These are phyloP conservation scores for Drosophila affinis DNA, from an alignment of 2,888 invertebrate species.

Conservation along the genomic window DNA sequence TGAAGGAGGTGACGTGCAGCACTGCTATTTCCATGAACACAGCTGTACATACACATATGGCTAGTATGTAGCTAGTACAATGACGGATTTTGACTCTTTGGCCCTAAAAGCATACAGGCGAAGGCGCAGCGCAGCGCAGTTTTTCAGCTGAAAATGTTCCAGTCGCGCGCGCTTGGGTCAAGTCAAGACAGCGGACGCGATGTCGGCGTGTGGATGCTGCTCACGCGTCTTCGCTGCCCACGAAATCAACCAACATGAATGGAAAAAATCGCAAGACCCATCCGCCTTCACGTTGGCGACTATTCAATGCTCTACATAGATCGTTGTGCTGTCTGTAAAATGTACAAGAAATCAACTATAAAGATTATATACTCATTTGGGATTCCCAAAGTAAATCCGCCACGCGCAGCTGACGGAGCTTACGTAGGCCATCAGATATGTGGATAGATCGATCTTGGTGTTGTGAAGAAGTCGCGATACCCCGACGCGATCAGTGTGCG, in stretches of 20 bases:
- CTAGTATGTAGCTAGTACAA: constrained; percentile 49
- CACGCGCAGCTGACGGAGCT: not conserved
- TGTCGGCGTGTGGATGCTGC: constrained; percentile 41
- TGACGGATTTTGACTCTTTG: constrained; percentile 73
- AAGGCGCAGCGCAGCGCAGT: constrained; percentile 63
- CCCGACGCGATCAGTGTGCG: constrained; percentile 31
- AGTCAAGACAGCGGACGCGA: constrained; percentile 20
- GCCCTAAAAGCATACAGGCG: constrained; percentile 64
- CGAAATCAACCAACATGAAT: constrained; percentile 43
- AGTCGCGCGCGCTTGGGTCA: constrained; percentile 43
- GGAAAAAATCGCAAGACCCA: constrained; percentile 22
- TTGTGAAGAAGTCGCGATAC: constrained; percentile 27
- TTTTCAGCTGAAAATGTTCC: constrained; percentile 46
- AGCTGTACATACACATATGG: no score
- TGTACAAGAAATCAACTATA: not conserved
- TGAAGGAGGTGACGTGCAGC: no score
- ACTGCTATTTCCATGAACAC: no score
- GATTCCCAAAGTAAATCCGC: not conserved
- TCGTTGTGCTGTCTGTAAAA: not conserved
- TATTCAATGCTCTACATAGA: constrained; percentile 12
- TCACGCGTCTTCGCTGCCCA: constrained; percentile 47
- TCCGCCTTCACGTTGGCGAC: not conserved
- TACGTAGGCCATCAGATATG: not conserved
- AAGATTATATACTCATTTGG: not conserved
- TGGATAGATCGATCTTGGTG: not conserved